Conservation (phyloP, 1,140 invertebrate species). For the Tetramorium simillimum region DNA sequence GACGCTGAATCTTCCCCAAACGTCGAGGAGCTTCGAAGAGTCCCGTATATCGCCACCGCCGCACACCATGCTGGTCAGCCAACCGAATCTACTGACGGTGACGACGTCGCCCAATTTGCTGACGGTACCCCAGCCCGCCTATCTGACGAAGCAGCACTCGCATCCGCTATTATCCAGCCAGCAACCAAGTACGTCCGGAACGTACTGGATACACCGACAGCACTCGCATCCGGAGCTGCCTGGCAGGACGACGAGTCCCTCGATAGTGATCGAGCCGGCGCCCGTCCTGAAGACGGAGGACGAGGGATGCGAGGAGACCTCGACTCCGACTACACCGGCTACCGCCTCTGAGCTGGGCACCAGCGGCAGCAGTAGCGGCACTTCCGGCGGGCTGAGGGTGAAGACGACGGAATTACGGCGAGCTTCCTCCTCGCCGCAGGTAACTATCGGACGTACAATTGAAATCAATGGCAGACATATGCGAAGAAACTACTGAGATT, state of each 20-base stretch:
- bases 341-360: slow-evolving; percentile 35
- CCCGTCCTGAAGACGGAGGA: slow-evolving; percentile 77
- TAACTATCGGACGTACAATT: slow-evolving; percentile 59
- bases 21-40: slow-evolving; percentile 86
- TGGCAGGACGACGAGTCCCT: slow-evolving; percentile 78
- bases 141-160: slow-evolving; percentile 89
- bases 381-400: slow-evolving; percentile 67
- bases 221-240: slow-evolving; percentile 85
- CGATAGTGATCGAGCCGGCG: slow-evolving; percentile 75
- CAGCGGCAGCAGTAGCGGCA: neutral
- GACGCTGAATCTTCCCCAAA: slow-evolving; percentile 86
- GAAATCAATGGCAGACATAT: neutral
- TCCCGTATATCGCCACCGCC: slow-evolving; percentile 57
- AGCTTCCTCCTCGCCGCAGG: slow-evolving; percentile 87
- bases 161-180: slow-evolving; percentile 88
- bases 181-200: slow-evolving; percentile 72
- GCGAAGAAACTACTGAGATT: neutral
- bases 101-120: slow-evolving; percentile 86
- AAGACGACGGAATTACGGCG: slow-evolving; percentile 81
- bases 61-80: slow-evolving; percentile 60
- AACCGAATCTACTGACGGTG: slow-evolving; percentile 70
- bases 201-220: slow-evolving; percentile 84
- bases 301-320: slow-evolving; percentile 54
- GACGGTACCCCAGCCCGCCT: slow-evolving; percentile 86
- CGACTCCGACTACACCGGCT: slow-evolving; percentile 27